Base-by-base conservation (phyloP, 2,888 invertebrate genomes). In the Temnothorax rugatulus region DNA sequence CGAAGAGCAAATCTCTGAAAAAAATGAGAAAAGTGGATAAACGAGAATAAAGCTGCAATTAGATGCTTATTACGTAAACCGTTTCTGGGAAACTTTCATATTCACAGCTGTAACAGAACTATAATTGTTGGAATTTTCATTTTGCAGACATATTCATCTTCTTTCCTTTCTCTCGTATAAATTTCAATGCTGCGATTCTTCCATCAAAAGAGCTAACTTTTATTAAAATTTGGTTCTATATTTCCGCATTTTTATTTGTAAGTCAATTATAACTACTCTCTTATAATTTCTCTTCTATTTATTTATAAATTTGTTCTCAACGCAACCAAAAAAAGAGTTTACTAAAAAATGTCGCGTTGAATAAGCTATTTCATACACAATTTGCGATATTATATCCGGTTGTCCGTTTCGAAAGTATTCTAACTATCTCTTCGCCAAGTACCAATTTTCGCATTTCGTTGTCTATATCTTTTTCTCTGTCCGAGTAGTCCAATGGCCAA, bases 31-130 rank as follows among this genome's bases (percentile, higher is more conserved):
- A 34, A 57, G 7, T 21, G 21, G 7, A 44, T 25, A 41, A 21
- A 21, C 34, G 8, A 69, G 21, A 79, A 57, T 69, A 79, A 79
- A 47, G 44, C 34, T 13, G 57, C 69, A 79, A 59, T 69, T 57
- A 57, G 44, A 57, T 34, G 41, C 4, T 77, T 69, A 15, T 57
- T 69, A 25, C 9, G 34, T 21, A 44, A 47, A 79, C 57, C 9
- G 29, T 8, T 47, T 18, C 41, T 18, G 18, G 29, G 11, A 21
- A 59, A 79, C 59, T 59, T 59, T 59, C 59, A 29, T 29, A 59
- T 57, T 59, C 47, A 15, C 41, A 54, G 5, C 25, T 7, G 38
- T 9, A 25, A 47, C 47, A 13, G 11, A 29, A 57, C 29, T 29
- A 25, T 57, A 47, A 77, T 77, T 54, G 54, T 18, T n/a, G 52